phyloP scores from a whole-genome alignment of 2,797 vertebrate genomes.

The Pseudomugil tenellus region DNA sequence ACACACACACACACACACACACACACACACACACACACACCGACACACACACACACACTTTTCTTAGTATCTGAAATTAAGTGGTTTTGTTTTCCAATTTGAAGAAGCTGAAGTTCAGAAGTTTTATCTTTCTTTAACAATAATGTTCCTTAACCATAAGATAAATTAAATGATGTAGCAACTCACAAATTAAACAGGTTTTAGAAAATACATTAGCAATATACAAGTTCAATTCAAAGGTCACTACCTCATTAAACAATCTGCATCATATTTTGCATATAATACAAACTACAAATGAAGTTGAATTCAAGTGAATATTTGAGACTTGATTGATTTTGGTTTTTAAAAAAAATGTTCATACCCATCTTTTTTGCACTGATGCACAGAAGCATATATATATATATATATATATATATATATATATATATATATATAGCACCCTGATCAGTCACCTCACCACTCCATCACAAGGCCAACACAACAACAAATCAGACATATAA shows the following conservation, averaged over 20 bases:
- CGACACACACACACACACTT: no score
- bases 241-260: conserved; percentile 16
- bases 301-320: no score
- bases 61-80: conserved; percentile 1
- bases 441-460: no score
- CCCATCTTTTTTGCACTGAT: not conserved
- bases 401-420: no score
- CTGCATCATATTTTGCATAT: not conserved
- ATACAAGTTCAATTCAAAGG: conserved; percentile 1
- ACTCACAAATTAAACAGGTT: not conserved
- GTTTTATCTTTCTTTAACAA: conserved; percentile 8
- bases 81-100: not conserved
- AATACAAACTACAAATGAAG: no score
- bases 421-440: no score
- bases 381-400: not conserved
- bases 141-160: not conserved
- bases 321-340: not conserved
- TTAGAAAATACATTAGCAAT: conserved; percentile 4
- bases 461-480: not conserved
- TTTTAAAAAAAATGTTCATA: not conserved
- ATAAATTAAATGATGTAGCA: not conserved
- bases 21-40: no score
- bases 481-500: not conserved
- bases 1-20: no score
- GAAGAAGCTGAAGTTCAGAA: not conserved